phyloP scores from a whole-genome alignment of 2,797 vertebrate genomes.

The Diplodus puntazzo region DNA sequence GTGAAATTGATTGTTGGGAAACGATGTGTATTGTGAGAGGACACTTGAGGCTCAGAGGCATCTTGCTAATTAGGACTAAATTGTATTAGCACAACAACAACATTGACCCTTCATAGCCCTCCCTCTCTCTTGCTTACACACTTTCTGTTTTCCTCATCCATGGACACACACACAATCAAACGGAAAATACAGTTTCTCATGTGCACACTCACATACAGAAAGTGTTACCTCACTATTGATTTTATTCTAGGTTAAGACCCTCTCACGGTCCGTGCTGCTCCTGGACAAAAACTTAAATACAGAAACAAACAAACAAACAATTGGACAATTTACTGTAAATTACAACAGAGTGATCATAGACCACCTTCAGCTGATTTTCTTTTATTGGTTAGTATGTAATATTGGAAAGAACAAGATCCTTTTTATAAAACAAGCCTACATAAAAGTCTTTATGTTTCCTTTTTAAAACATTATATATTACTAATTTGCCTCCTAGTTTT shows the following conservation, averaged over 20 bases:
- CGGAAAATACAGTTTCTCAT: conserved; percentile 12
- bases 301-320: not conserved
- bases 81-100: conserved; percentile 71
- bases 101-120: conserved; percentile 56
- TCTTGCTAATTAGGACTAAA: conserved; percentile 76
- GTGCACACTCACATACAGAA: conserved; percentile 9
- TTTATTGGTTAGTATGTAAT: not conserved
- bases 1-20: conserved; percentile 62
- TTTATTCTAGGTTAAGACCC: conserved; percentile 65
- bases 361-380: not conserved
- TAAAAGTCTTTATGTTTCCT: not conserved
- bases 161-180: conserved; percentile 2
- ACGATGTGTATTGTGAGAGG: conserved; percentile 52
- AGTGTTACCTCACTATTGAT: conserved; percentile 69
- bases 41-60: conserved; percentile 62
- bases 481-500: not conserved
- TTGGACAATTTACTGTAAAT: not conserved
- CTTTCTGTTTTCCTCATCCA: conserved; percentile 14
- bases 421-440: not conserved
- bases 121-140: not conserved
- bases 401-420: not conserved
- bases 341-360: not conserved
- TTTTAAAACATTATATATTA: not conserved
- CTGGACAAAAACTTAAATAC: conserved; percentile 2
- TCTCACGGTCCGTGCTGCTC: conserved; percentile 73